Evolutionary conservation across 2,888 invertebrate species (phyloP).

Genomic region (Brachypalpus laphriformis): DNA sequence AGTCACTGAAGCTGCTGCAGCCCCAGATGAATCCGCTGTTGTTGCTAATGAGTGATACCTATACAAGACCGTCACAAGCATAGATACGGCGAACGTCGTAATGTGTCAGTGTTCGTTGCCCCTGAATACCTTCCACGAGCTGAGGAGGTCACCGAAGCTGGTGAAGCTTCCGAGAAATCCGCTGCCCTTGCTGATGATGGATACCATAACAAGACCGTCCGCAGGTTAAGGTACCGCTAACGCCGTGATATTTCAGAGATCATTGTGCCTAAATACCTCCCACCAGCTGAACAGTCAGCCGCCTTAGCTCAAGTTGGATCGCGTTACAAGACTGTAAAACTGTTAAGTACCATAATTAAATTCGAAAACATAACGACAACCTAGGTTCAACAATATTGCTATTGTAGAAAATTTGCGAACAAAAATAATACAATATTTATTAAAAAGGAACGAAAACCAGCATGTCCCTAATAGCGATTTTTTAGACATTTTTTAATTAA

Average conservation of each 20-base stretch:
- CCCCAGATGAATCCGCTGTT: slow-evolving; percentile 74
- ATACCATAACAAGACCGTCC: slow-evolving; percentile 58
- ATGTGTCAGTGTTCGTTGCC: slow-evolving; percentile 76
- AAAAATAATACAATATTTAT: slow-evolving; percentile 36
- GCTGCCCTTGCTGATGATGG: slow-evolving; percentile 40
- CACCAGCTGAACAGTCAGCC: slow-evolving; percentile 44
- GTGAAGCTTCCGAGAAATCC: slow-evolving; percentile 31
- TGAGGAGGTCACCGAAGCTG: slow-evolving; percentile 27
- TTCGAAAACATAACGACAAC: neutral
- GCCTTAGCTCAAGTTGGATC: slow-evolving; percentile 44
- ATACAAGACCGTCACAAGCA: slow-evolving; percentile 78
- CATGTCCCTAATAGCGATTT: slow-evolving; percentile 35
- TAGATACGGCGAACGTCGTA: slow-evolving; percentile 78
- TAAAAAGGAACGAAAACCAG: neutral
- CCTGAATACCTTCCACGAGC: slow-evolving; percentile 47
- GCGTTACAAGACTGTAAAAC: slow-evolving; percentile 59
- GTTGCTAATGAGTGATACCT: slow-evolving; percentile 76
- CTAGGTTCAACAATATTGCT: neutral
- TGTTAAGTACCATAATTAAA: no score
- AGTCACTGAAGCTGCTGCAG: slow-evolving; percentile 40
- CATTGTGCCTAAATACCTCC: slow-evolving; percentile 76
- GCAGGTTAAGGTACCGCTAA: slow-evolving; percentile 46
- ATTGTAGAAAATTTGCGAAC: slow-evolving; percentile 16
- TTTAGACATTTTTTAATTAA: slow-evolving; percentile 26
- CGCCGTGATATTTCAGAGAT: slow-evolving; percentile 41